These are phyloP conservation scores for Notolabrus celidotus DNA, from an alignment of 2,797 vertebrate genomes.

Conservation along the genomic window DNA sequence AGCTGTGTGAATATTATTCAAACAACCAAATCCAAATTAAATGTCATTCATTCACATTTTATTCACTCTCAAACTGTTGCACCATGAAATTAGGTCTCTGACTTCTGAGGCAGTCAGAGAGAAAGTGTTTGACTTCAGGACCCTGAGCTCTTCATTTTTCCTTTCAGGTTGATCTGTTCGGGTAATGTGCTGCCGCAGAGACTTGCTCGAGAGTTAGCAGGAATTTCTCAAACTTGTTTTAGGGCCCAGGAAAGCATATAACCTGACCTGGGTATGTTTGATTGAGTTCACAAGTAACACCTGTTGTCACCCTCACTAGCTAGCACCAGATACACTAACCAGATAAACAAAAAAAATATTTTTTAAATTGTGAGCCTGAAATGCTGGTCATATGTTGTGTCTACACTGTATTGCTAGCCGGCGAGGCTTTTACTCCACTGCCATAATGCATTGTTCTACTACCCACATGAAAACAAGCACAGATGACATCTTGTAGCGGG, in stretches of 20 bases:
- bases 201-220: not conserved
- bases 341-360: no score
- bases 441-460: no score
- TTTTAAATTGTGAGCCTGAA: no score
- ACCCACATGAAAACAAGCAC: no score
- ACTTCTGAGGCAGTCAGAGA: slow-evolving; percentile 2
- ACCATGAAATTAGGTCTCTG: slow-evolving; percentile 4
- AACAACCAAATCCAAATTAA: not conserved
- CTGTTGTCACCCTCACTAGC: no score
- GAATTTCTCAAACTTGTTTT: not conserved
- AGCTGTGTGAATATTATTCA: not conserved
- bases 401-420: no score
- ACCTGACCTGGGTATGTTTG: no score
- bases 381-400: no score
- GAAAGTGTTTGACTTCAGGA: not conserved
- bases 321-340: no score
- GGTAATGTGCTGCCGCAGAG: not conserved
- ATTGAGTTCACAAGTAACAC: no score
- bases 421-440: no score
- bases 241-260: not conserved
- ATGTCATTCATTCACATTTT: slow-evolving; percentile 3
- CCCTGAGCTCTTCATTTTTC: not conserved
- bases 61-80: not conserved
- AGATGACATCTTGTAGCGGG: no score
- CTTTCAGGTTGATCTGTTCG: not conserved